phyloP scores from a whole-genome alignment of 2,113 vertebrate genomes.

The Melanerpes formicivorus region DNA sequence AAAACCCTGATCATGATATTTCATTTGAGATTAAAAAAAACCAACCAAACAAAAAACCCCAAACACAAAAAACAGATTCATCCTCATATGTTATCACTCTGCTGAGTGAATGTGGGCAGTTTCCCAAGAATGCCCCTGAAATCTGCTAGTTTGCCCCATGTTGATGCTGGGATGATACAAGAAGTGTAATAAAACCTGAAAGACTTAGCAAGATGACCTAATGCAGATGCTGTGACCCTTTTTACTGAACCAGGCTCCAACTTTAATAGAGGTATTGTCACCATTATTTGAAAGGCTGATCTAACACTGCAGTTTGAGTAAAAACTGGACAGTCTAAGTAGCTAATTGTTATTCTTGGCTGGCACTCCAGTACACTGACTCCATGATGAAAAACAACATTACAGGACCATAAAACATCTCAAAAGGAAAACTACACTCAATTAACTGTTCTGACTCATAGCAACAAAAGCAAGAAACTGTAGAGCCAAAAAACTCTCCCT shows the following conservation, averaged over 20 bases:
- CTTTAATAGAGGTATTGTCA: conserved; percentile 51
- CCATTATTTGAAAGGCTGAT: conserved; percentile 48
- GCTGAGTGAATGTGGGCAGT: neutral
- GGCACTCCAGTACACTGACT: neutral
- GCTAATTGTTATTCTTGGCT: conserved; percentile 73
- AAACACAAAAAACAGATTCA: neutral
- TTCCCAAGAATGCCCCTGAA: neutral
- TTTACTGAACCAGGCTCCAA: neutral
- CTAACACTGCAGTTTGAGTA: conserved; percentile 6
- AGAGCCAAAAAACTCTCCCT: neutral
- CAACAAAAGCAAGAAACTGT: neutral
- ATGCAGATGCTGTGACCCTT: neutral
- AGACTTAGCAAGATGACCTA: neutral
- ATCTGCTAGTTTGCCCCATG: neutral
- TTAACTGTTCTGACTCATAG: conserved; percentile 23
- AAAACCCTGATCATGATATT: neutral
- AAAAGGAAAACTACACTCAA: conserved; percentile 7
- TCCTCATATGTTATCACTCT: neutral
- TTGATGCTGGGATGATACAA: neutral
- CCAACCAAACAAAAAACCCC: too few species aligned
- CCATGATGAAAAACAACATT: conserved; percentile 14
- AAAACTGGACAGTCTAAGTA: conserved; percentile 63
- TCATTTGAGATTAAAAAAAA: neutral
- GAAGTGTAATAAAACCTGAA: conserved; percentile 27
- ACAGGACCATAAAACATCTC: conserved; percentile 41